Evolutionary conservation across 1,140 invertebrate species (phyloP).

Genomic region (Drosophila rufa): DNA sequence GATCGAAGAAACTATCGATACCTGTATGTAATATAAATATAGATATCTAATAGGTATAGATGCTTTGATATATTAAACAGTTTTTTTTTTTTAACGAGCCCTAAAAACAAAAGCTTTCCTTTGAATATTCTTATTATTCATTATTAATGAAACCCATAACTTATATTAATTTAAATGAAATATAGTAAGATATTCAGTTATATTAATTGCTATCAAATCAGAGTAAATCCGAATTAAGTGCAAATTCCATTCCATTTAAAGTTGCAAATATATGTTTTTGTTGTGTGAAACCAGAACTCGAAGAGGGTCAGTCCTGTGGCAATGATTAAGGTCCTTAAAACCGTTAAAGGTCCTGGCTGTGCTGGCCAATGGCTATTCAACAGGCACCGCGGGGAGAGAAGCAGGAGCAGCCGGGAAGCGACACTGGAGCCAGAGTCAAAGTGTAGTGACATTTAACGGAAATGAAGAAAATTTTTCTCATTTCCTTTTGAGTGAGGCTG

Average conservation of each 20-base stretch:
- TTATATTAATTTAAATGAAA: no score
- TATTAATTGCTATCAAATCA: no score
- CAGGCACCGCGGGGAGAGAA: constrained; percentile 16
- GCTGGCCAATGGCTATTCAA: constrained; percentile 25
- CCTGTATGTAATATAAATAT: no score
- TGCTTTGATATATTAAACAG: no score
- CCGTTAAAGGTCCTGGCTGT: constrained; percentile 3
- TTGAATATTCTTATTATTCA: no score
- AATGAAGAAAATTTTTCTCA: constrained; percentile 81
- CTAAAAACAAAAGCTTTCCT: no score
- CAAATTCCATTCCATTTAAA: not conserved
- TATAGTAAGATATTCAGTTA: no score
- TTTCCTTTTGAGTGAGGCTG: constrained; percentile 60
- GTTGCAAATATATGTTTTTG: not conserved
- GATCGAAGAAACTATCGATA: no score
- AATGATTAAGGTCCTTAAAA: constrained; percentile 9
- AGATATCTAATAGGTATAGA: no score
- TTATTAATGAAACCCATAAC: no score
- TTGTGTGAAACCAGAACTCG: not conserved
- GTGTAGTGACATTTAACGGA: constrained; percentile 72
- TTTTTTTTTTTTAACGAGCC: no score
- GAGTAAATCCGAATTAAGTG: no score
- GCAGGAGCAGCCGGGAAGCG: not conserved
- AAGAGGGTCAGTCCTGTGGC: not conserved
- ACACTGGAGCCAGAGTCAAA: constrained; percentile 40